Evolutionary conservation across 2,113 vertebrate genomes (phyloP), one percentile per base, ranked within the genome.

Genomic region (Haplotaxodon microlepis): DNA sequence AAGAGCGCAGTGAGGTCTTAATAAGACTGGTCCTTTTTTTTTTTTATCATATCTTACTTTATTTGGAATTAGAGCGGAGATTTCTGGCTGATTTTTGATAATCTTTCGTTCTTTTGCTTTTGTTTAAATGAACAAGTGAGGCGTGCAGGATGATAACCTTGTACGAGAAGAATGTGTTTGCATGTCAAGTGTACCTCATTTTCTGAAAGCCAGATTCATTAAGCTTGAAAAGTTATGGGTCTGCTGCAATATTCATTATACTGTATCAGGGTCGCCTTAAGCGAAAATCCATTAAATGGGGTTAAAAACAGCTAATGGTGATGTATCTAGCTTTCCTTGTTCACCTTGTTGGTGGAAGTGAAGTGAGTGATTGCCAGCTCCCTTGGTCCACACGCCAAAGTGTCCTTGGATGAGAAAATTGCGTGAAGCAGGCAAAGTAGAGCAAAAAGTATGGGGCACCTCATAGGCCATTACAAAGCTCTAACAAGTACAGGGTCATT

Each of bases 61-160:
- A 86, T 89, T 92, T 89, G 85, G 84, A 93, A 89, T 92, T 79
- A 71, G 54, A 93, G 91, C 24, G 51, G 86, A 88, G 80, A 82
- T 69, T 83, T 80, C 66, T 84, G 73, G 51, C 82, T 76, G 81
- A 83, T 84, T 84, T 21, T 86, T 89, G 90, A 92, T 93, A 90
- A 94, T 88, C 78, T 82, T 29, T 21, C 21, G 13, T 76, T 82
- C 86, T 84, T 84, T 45, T 31, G 80, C 83, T 80, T 66, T 80
- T 91, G 86, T 88, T 91, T 90, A 90, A 93, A 93, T 94, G 86
- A 95, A 88, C 17, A 79, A 79, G 87, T 34, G 47, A 54, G 89
- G 45, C 53, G 21, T 38, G 88, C 82, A 27, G 83, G 82, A 92
- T 34, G 87, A 86, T 88, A 90, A 92, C 92, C 91, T 95, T 95